Base-by-base conservation (phyloP, 37 sponge, comb jelly and placozoan species). In the Hormiphora californensis region DNA sequence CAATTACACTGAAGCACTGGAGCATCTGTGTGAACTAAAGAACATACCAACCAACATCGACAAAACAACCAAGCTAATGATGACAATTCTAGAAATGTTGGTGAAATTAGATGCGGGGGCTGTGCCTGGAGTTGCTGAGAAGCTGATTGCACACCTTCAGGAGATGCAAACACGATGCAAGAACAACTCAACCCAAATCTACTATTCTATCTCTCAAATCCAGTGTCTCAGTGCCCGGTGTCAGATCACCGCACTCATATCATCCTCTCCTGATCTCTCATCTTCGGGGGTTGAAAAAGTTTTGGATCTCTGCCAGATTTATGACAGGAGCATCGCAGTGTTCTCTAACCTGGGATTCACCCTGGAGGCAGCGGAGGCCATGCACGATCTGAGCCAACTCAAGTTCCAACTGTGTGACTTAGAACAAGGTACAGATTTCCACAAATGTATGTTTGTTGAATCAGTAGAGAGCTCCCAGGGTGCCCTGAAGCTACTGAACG, bases 401-500 rank as follows among this genome's bases (percentile, higher is more conserved):
- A 73, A 73, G 44, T 73, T 73, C 46, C 9, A 36, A 41, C 44
- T 73, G 9, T 73, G 46, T 36, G 44, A 43, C 44, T 30, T 73
- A 0, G 81, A 73, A 28, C 40, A 73, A 23, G 81, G 81, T 23
- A 73, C 81, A 36, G 81, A 73, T 41, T 73, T 73, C 81, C 81
- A 73, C 81, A 73, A 73, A 41, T 73, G 81, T 28, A 73, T 73
- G 22, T 73, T 73, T 46, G 4, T 73, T 2, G 81, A 73, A 17
- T 43, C 81, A 36, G 23, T 73, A 22, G 81, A 73, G 25, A 32
- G 81, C 27, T 39, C 81, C 2, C 81, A 73, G 46, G 43, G 43
- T 32, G 81, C 81, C 23, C 81, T 73, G 12, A 73, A 73, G 43
- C 40, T 73, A 46, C 39, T 73, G 23, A 39, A 41, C 12, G 12